Base-by-base conservation (phyloP, 2,797 vertebrate species). In the Falco novaeseelandiae region DNA sequence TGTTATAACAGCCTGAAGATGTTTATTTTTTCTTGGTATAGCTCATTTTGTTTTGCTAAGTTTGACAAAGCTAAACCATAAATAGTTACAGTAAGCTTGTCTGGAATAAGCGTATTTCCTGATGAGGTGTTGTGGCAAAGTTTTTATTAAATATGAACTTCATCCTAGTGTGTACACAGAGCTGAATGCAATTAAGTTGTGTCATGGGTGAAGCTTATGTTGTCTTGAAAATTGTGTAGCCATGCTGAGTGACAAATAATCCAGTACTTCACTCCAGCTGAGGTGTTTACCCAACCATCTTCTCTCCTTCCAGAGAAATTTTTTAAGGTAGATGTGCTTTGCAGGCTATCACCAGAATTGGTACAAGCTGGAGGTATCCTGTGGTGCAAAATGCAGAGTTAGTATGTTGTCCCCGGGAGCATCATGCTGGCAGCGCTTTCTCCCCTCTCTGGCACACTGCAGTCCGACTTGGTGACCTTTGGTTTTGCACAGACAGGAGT, bases 401-500 rank as follows among this genome's bases (percentile, higher is more conserved):
- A 51, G 63, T 19, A 40, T 29, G 36, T 51, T 59, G 44, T 79
- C 25, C 49, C n/a, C 0, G 3, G 6, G 77, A 51, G 69, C 17
- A 3, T 9, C 0, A 0, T 23, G 67, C 83, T 71, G 76, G 57
- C 76, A 76, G 49, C 2, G 0, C 0, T 0, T 69, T 90, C 54
- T 72, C 19, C 54, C 21, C 42, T 92, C 71, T 23, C 46, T 65
- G 49, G n/a, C 74, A 12, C 4, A 0, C 65, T 22, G 23, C 63
- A 32, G 48, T 32, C 52, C 19, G 7, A 16, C 52, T 30, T 14
- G 40, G 40, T 83, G 90, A 83, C 92, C 82, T 87, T 69, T 91
- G 84, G n/a, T 66, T 87, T 67, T 57, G 30, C 63, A 30, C 44
- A 69, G 63, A 8, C 30, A 42, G 73, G 34, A 66, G 14, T 55